Evolutionary conservation across 1,140 invertebrate species (phyloP), one percentile per base, ranked within the genome.

Genomic region (Scaptomyza hsui): DNA sequence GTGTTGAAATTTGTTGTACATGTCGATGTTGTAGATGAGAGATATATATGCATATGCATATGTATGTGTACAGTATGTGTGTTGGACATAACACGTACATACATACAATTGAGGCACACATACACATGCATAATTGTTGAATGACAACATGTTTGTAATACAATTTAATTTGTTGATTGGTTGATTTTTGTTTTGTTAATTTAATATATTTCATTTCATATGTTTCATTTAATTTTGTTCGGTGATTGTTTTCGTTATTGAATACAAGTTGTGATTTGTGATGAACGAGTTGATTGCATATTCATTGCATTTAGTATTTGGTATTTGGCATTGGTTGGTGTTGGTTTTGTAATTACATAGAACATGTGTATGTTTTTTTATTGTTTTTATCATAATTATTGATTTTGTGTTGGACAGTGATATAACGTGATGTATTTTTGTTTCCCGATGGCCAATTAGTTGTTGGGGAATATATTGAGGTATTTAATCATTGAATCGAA

Each of bases 1-100:
- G 88, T 85, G 71, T 83, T 86, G 80, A 68, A 61, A 61, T 85
- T 89, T 75, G 85, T 75, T 89, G 74, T 85, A 76, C 81, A 85
- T 83, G 75, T 89, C 75, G 60, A 74, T 78, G 71, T 79, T 86
- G 68, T 72, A 70, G 73, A 62, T 65, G 61, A 63, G 61, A 63
- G 60, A 61, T 60, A 57, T 45, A 68, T 63, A 70, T 41, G 62
- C n/a, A n/a, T 52, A 63, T 69, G 45, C 52, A 48, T 60, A 68
- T 56, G 62, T 51, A 61, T 67, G 51, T 67, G 48, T 9, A 29
- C 35, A 26, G 32, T 37, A 42, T 59, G 35, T 74, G 52, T 49
- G 41, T 67, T 64, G 19, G 21, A 69, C 1, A 21, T 35, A 56
- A 47, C 62, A 60, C 55, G 44, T 35, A 51, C 48, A 44, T 41